Conservation (phyloP, 2,888 invertebrate genomes). For the Palloptera scutellata region DNA sequence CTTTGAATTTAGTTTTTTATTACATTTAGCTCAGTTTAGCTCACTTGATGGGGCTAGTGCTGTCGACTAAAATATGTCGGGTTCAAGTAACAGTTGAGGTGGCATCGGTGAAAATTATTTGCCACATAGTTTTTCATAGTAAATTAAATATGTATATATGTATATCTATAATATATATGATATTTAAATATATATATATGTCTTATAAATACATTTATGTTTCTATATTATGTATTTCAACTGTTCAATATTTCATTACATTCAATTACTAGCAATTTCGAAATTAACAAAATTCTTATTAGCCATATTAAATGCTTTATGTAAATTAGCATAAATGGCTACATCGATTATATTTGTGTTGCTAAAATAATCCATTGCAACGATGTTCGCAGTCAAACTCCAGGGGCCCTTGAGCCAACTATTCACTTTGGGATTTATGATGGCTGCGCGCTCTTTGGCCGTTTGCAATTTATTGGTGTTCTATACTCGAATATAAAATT, state of each 20-base stretch:
- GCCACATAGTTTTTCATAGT: too few species aligned
- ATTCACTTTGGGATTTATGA: slow-evolving; percentile 73
- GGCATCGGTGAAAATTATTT: too few species aligned
- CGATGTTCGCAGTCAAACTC: slow-evolving; percentile 74
- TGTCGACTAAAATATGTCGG: too few species aligned
- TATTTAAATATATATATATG: too few species aligned
- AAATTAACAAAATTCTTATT: slow-evolving; percentile 54
- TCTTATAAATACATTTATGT: too few species aligned
- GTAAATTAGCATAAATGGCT: slow-evolving; percentile 67
- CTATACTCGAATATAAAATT: slow-evolving; percentile 33
- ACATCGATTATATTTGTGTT: slow-evolving; percentile 76
- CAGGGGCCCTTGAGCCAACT: slow-evolving; percentile 73
- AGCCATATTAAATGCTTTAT: slow-evolving; percentile 55
- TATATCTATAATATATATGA: too few species aligned
- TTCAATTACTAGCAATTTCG: slow-evolving; percentile 44
- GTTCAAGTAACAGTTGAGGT: too few species aligned
- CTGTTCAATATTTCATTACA: neutral
- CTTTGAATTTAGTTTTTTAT: too few species aligned
- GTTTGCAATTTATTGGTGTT: slow-evolving; percentile 54
- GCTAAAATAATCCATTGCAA: slow-evolving; percentile 78
- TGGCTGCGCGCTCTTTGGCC: slow-evolving; percentile 55
- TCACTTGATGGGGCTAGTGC: too few species aligned
- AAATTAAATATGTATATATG: too few species aligned
- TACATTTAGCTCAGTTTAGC: too few species aligned
- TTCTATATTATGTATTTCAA: too few species aligned